Percentiles rank a stretch among this genome's conserved stretches.
phyloP scores from a whole-genome alignment of 2,888 invertebrate genomes.

The Tipula vernalis region DNA sequence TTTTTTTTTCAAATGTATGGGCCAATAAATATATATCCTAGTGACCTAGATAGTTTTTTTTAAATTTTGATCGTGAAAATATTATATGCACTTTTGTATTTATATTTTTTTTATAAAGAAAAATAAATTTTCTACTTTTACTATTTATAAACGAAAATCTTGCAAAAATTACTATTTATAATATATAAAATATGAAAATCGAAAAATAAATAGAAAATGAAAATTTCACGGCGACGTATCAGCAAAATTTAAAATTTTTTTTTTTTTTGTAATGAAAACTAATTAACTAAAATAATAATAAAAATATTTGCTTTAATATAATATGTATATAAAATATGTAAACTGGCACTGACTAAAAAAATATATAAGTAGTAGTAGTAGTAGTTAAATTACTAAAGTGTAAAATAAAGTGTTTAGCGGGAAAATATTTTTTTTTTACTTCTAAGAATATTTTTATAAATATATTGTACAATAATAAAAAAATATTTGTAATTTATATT shows the following conservation, averaged over 20 bases:
- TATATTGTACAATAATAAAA: neutral
- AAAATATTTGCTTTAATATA: neutral
- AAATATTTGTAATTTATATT: neutral
- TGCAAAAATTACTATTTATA: neutral
- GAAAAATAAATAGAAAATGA: neutral
- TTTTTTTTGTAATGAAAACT: neutral
- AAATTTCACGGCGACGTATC: neutral
- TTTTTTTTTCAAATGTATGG: neutral
- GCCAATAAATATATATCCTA: neutral
- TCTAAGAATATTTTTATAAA: neutral
- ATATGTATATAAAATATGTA: neutral
- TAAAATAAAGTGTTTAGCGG: neutral
- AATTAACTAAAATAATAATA: neutral
- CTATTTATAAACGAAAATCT: neutral
- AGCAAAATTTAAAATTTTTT: neutral
- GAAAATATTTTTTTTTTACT: neutral
- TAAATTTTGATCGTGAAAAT: neutral
- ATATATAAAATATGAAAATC: neutral
- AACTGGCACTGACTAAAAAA: neutral
- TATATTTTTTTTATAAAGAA: neutral
- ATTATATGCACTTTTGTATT: neutral
- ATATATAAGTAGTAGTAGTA: neutral
- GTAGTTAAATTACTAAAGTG: neutral
- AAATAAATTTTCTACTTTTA: neutral
- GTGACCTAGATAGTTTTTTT: neutral